These are phyloP conservation scores for Rhinogobio ventralis DNA, from an alignment of 2,797 vertebrate genomes.

Conservation along the genomic window DNA sequence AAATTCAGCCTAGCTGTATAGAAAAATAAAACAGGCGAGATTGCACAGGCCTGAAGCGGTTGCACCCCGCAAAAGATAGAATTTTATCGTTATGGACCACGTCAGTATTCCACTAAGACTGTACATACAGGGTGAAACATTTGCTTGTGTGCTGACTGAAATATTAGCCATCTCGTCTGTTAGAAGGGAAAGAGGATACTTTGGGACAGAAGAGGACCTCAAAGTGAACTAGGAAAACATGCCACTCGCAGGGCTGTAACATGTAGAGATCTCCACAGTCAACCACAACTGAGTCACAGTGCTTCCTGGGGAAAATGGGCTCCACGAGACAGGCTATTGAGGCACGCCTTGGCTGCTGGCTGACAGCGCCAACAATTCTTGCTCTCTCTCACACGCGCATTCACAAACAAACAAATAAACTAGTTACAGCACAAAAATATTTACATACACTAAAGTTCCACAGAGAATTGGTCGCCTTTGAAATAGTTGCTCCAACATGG, in stretches of 20 bases:
- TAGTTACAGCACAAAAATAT: slow-evolving; percentile 45
- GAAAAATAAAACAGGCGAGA: slow-evolving; percentile 43
- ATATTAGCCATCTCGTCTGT: slow-evolving; percentile 63
- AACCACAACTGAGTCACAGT: slow-evolving; percentile 80
- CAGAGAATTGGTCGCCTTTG: neutral
- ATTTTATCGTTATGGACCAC: slow-evolving; percentile 32
- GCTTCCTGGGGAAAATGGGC: slow-evolving; percentile 75
- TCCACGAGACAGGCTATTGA: slow-evolving; percentile 68
- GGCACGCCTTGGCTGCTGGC: slow-evolving; percentile 67
- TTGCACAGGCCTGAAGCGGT: slow-evolving; percentile 9
- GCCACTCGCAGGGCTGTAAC: slow-evolving; percentile 60
- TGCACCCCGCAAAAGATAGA: slow-evolving; percentile 30
- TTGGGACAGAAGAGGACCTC: slow-evolving; percentile 66
- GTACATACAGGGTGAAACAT: slow-evolving; percentile 59
- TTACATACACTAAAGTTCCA: neutral
- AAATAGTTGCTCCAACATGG: neutral
- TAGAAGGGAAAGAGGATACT: slow-evolving; percentile 55
- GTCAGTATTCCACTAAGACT: slow-evolving; percentile 54
- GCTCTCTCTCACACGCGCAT: slow-evolving; percentile 53
- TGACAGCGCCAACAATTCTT: slow-evolving; percentile 66
- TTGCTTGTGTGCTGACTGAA: slow-evolving; percentile 58
- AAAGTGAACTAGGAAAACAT: slow-evolving; percentile 69
- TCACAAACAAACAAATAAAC: slow-evolving; percentile 61
- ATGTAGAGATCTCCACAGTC: slow-evolving; percentile 62
- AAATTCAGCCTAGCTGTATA: slow-evolving; percentile 45